These are phyloP conservation scores for Mamestra configurata DNA, from an alignment of 1,140 invertebrate genomes.

Conservation along the genomic window DNA sequence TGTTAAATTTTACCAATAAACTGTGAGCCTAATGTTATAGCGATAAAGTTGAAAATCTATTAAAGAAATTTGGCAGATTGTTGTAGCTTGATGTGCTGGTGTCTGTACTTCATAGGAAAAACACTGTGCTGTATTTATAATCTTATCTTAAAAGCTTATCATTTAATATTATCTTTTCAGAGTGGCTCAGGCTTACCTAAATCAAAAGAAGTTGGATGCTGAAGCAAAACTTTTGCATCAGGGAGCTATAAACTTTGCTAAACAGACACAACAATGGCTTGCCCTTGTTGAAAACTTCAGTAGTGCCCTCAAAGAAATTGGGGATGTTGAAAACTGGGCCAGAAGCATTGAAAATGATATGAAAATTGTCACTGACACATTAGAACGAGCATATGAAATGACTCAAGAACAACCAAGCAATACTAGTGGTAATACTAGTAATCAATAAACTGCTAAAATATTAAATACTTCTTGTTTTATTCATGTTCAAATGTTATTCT, in stretches of 20 bases:
- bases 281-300: constrained; percentile 98
- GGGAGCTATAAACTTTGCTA: constrained; percentile 97
- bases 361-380: constrained; percentile 96
- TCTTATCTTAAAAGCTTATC: not conserved
- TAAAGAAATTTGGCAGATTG: too few species aligned
- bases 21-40: too few species aligned
- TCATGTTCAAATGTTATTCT: too few species aligned
- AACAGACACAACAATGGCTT: constrained; percentile 98
- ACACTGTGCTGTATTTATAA: too few species aligned
- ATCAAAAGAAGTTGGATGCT: constrained; percentile 98
- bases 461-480: not conserved
- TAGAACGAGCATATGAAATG: constrained; percentile 98
- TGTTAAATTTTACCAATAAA: too few species aligned
- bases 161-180: constrained; percentile 82
- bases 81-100: too few species aligned
- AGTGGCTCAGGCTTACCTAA: constrained; percentile 99
- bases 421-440: constrained; percentile 64
- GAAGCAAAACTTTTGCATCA: constrained; percentile 99
- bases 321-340: constrained; percentile 99
- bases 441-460: not conserved
- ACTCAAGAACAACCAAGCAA: constrained; percentile 82
- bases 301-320: constrained; percentile 98
- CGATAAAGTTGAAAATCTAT: too few species aligned
- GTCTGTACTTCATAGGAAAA: too few species aligned
- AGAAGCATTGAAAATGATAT: constrained; percentile 99